Conservation (phyloP, 1,140 invertebrate genomes). For the Harpegnathos saltator region DNA sequence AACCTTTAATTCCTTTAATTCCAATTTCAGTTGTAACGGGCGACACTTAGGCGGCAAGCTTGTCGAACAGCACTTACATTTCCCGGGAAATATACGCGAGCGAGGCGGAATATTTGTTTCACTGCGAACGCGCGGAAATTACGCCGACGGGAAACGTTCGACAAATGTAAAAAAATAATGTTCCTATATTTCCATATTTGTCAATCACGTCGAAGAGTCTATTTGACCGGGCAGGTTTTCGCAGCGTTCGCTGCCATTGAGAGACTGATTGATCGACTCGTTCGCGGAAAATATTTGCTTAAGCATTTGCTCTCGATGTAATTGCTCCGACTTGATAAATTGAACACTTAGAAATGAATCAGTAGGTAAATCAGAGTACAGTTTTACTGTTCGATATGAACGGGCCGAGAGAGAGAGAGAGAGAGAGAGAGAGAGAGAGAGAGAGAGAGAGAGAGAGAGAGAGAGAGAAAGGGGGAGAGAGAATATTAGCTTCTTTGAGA, state of each 20-base stretch:
- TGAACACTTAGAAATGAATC: conserved; percentile 32
- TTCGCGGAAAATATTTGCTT: conserved; percentile 12
- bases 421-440: not conserved
- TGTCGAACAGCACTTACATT: conserved; percentile 5
- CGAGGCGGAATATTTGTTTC: not conserved
- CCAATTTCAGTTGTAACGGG: not conserved
- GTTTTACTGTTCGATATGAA: conserved; percentile 37
- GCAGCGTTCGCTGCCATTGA: not conserved
- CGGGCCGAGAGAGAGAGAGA: not conserved
- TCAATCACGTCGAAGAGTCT: conserved; percentile 19
- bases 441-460: not conserved
- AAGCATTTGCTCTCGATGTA: conserved; percentile 12
- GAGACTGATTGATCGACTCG: not conserved
- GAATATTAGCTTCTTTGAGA: not conserved
- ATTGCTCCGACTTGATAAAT: not conserved
- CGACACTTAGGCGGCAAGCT: too few relatives aligned
- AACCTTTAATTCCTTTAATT: too few relatives aligned
- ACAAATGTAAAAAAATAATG: not conserved
- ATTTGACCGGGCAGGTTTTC: conserved; percentile 4
- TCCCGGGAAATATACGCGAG: too few relatives aligned
- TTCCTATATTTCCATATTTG: conserved; percentile 5
- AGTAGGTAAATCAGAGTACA: not conserved
- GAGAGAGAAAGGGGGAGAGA: too few relatives aligned
- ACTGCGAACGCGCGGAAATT: too few relatives aligned
- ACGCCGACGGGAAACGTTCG: too few relatives aligned